Percentiles rank a stretch among this genome's conserved stretches.
phyloP scores from a whole-genome alignment of 2,113 vertebrate species.

The Entosphenus tridentatus region DNA sequence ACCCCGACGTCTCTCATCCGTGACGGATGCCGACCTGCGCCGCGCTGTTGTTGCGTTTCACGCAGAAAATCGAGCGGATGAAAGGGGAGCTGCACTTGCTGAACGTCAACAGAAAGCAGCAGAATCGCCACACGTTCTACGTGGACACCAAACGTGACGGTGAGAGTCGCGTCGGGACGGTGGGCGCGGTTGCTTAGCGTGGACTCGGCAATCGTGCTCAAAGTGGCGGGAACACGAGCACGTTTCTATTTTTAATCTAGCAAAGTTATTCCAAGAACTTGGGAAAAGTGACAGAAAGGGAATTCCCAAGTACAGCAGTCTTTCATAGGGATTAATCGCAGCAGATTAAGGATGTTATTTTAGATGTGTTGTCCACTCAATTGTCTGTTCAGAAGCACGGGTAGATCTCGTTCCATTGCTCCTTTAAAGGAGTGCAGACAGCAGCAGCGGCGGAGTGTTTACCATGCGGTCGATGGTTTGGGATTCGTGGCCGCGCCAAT shows the following conservation, averaged over 20 bases:
- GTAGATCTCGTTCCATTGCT: no score
- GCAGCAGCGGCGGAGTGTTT: no score
- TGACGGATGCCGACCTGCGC: no score
- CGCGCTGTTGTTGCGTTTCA: neutral
- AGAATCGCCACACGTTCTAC: slow-evolving; percentile 53
- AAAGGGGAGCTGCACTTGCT: slow-evolving; percentile 85
- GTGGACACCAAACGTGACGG: slow-evolving; percentile 55
- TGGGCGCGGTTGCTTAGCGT: neutral
- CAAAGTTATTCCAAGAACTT: neutral
- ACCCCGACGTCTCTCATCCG: neutral
- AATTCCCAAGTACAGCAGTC: neutral
- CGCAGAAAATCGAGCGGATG: slow-evolving; percentile 78
- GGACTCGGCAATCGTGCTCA: no score
- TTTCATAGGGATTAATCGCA: neutral
- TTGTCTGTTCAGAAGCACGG: neutral
- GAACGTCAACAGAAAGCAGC: slow-evolving; percentile 38
- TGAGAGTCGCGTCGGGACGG: slow-evolving; percentile 13
- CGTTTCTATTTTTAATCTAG: neutral
- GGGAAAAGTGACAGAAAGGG: neutral
- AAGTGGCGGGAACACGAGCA: neutral
- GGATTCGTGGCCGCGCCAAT: no score
- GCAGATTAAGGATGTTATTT: neutral
- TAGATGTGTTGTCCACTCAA: no score
- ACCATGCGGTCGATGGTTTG: no score
- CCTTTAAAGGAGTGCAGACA: no score